These are phyloP conservation scores for Gymnarchus niloticus DNA, from an alignment of 2,113 vertebrate genomes.

Conservation along the genomic window DNA sequence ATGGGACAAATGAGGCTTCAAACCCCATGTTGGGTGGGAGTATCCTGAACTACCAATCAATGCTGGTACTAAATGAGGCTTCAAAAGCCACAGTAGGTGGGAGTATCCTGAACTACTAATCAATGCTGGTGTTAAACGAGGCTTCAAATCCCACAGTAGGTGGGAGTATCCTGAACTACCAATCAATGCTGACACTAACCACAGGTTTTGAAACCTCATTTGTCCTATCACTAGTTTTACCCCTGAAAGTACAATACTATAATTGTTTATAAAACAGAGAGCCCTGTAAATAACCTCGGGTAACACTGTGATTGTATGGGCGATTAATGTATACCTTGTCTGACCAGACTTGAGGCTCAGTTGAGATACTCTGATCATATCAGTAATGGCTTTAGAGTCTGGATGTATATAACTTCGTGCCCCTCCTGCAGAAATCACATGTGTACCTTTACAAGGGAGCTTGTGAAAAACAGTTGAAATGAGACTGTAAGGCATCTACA, in stretches of 20 bases:
- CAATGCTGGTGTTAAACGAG: too few species aligned
- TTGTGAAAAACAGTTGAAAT: neutral
- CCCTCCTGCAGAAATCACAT: neutral
- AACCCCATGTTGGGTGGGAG: too few species aligned
- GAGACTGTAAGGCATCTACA: neutral
- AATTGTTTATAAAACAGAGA: neutral
- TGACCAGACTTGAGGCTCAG: neutral
- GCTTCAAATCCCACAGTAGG: too few species aligned
- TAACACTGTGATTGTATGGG: neutral
- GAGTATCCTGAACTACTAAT: too few species aligned
- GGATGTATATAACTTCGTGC: neutral
- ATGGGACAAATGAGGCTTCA: too few species aligned
- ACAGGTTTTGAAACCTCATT: too few species aligned
- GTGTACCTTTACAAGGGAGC: neutral
- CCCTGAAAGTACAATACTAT: neutral
- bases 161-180: too few species aligned
- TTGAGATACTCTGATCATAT: neutral
- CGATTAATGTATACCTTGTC: neutral
- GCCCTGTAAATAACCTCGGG: neutral
- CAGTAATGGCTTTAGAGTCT: neutral
- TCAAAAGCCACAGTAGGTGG: too few species aligned
- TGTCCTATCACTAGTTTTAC: too few species aligned
- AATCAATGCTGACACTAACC: too few species aligned
- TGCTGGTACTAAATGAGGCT: too few species aligned
- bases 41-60: too few species aligned